Evolutionary conservation across 2,113 vertebrate genomes (phyloP).

Genomic region (Aldabrachelys gigantea): DNA sequence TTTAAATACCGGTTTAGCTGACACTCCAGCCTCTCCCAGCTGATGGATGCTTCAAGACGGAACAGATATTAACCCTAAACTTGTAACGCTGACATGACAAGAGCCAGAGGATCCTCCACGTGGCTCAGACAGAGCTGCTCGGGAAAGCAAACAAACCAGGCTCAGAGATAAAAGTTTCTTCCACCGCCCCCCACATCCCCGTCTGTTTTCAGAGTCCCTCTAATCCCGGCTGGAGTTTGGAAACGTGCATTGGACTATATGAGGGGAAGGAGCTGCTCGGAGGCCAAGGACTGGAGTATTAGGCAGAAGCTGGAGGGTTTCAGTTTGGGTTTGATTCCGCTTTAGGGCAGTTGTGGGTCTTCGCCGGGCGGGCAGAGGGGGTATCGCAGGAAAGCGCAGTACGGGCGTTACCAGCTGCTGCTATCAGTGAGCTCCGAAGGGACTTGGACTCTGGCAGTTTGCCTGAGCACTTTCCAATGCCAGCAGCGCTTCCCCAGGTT

Average conservation of each 20-base stretch:
- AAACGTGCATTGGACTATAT: no score
- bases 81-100: not conserved
- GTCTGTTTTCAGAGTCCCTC: not conserved
- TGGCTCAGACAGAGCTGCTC: not conserved
- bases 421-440: no score
- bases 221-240: no score
- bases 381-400: not conserved
- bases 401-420: no score
- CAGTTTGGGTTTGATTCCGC: not conserved
- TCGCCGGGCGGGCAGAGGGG: not conserved
- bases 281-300: not conserved
- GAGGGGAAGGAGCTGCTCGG: not conserved
- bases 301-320: not conserved
- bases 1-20: not conserved
- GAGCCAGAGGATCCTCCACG: not conserved
- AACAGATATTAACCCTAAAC: not conserved
- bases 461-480: not conserved
- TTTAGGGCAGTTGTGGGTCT: not conserved
- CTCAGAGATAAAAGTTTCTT: not conserved
- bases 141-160: not conserved
- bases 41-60: not conserved
- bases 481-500: not conserved
- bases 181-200: not conserved
- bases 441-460: not conserved
- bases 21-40: not conserved